phyloP scores from a whole-genome alignment of 2,113 vertebrate species.

The Sylvia atricapilla region DNA sequence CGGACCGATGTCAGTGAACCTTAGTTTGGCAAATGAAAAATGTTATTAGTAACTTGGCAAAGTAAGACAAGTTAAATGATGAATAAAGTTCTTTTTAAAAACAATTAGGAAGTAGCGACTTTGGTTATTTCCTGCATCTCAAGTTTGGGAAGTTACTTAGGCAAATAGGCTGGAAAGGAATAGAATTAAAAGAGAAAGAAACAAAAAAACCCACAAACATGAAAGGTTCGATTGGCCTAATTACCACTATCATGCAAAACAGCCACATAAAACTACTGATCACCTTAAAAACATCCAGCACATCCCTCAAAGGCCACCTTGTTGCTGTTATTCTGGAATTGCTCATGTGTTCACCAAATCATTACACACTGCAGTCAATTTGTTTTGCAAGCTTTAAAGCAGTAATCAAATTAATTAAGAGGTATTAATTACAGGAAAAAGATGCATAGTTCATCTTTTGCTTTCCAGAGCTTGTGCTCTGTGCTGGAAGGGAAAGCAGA shows the following conservation, averaged over 20 bases:
- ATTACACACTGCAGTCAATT: background rate
- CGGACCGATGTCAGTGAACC: conserved; percentile 57
- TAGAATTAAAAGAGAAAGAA: background rate
- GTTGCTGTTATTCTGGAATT: background rate
- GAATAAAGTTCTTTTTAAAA: conserved; percentile 43
- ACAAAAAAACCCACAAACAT: background rate
- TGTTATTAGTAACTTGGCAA: conserved; percentile 66
- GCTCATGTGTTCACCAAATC: background rate
- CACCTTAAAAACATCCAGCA: background rate
- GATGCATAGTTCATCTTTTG: background rate
- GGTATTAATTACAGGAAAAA: background rate
- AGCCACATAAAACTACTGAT: background rate
- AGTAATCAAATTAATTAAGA: background rate
- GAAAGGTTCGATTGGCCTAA: background rate
- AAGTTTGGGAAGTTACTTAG: background rate
- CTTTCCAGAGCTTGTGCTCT: background rate
- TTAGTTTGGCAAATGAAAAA: conserved; percentile 64
- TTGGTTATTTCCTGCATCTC: background rate
- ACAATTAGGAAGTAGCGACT: background rate
- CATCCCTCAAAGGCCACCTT: background rate
- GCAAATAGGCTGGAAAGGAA: background rate
- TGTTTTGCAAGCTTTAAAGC: background rate
- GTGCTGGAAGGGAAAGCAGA: background rate
- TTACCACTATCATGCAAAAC: background rate
- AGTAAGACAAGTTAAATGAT: conserved; percentile 34